phyloP scores from a whole-genome alignment of 2,888 invertebrate species.

The Parnassius apollo region DNA sequence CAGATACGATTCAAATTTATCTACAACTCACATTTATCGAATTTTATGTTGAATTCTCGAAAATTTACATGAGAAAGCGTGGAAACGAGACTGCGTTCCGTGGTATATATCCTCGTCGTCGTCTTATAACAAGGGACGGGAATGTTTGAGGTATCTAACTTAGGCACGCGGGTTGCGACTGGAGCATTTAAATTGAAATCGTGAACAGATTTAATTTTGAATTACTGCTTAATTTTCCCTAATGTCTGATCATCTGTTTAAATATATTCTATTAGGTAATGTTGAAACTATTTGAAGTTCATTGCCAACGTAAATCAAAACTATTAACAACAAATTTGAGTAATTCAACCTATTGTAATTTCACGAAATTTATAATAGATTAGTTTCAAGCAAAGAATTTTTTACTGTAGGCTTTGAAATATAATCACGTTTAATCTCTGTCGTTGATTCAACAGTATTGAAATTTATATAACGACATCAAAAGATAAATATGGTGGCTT shows the following conservation, averaged over 20 bases:
- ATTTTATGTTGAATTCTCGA: constrained; percentile 63
- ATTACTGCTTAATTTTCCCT: constrained; percentile 43
- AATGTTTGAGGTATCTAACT: constrained; percentile 66
- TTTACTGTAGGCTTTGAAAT: background rate
- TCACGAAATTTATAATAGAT: too few relatives aligned
- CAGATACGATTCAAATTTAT: constrained; percentile 27
- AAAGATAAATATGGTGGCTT: constrained; percentile 66
- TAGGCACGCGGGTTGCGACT: constrained; percentile 58
- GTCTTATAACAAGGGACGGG: constrained; percentile 64
- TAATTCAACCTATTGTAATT: background rate
- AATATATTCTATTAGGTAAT: constrained; percentile 21
- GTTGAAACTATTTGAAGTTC: constrained; percentile 18
- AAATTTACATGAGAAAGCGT: constrained; percentile 72
- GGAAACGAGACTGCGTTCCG: constrained; percentile 50
- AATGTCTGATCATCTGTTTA: constrained; percentile 4
- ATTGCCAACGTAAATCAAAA: background rate
- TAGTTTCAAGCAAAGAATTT: background rate
- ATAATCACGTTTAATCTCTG: background rate
- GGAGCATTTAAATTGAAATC: constrained; percentile 70
- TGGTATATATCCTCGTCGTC: constrained; percentile 45
- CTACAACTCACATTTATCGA: constrained; percentile 62
- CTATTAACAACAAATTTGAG: background rate
- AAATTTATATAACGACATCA: constrained; percentile 52
- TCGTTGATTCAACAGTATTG: constrained; percentile 32
- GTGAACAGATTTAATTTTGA: constrained; percentile 57